Evolutionary conservation across 2,113 vertebrate genomes (phyloP).

Genomic region (Myrmophylax atrothorax): DNA sequence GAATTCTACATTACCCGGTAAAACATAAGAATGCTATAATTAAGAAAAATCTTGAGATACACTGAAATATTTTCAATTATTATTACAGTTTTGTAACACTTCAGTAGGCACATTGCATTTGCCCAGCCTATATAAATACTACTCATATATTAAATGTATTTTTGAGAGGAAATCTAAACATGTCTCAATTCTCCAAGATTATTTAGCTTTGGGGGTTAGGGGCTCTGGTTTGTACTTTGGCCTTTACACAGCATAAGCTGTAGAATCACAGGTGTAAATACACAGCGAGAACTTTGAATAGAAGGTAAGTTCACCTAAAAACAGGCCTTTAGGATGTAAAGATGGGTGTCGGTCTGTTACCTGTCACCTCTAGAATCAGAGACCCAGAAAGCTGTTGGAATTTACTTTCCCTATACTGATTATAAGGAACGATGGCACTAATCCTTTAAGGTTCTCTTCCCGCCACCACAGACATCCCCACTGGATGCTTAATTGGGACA

Average conservation of each 20-base stretch:
- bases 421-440: neutral
- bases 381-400: neutral
- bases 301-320: neutral
- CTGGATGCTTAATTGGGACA: neutral
- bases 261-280: neutral
- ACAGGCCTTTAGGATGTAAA: neutral
- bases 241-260: neutral
- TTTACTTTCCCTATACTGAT: neutral
- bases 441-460: neutral
- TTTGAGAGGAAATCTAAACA: neutral
- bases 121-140: neutral
- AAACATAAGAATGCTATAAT: neutral
- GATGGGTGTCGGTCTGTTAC: neutral
- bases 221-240: neutral
- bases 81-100: neutral
- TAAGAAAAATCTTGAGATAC: neutral
- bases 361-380: neutral
- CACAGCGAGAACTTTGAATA: neutral
- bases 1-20: neutral
- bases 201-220: accelerated
- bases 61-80: neutral
- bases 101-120: neutral
- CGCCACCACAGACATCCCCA: neutral
- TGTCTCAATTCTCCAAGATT: neutral
- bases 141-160: neutral